phyloP scores from a whole-genome alignment of 2,888 invertebrate species.

The Drosophila fulvimacula region DNA sequence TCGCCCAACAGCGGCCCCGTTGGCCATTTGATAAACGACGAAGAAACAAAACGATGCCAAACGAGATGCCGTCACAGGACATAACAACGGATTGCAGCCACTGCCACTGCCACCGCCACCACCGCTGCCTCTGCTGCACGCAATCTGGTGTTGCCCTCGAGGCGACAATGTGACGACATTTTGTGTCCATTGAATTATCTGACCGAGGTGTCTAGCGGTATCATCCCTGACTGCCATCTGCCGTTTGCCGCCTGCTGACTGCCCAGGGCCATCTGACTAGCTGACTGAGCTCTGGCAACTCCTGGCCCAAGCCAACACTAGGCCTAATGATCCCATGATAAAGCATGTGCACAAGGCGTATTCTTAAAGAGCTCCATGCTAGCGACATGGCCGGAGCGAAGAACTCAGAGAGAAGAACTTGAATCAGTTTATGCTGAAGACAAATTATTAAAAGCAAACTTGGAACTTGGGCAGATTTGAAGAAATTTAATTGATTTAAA shows the following conservation, averaged over 20 bases:
- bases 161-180: constrained; percentile 79
- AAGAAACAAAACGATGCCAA: constrained; percentile 69
- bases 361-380: constrained; percentile 2
- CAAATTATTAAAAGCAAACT: too few relatives aligned
- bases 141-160: constrained; percentile 36
- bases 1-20: constrained; percentile 66
- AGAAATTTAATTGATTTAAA: too few relatives aligned
- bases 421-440: not conserved
- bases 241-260: not conserved
- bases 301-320: constrained; percentile 5
- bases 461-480: too few relatives aligned
- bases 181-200: constrained; percentile 60
- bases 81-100: constrained; percentile 45
- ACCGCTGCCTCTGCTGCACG: not conserved
- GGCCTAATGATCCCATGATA: constrained; percentile 30
- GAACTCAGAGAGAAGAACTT: too few relatives aligned
- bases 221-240: constrained; percentile 24
- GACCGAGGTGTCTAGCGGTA: constrained; percentile 39
- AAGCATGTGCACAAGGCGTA: constrained; percentile 9
- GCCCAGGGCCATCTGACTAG: not conserved
- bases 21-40: constrained; percentile 81
- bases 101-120: constrained; percentile 3
- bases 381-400: not conserved
- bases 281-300: constrained; percentile 15
- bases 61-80: constrained; percentile 55